phyloP scores from a whole-genome alignment of 2,888 invertebrate genomes.

The Ophion slaviceki region DNA sequence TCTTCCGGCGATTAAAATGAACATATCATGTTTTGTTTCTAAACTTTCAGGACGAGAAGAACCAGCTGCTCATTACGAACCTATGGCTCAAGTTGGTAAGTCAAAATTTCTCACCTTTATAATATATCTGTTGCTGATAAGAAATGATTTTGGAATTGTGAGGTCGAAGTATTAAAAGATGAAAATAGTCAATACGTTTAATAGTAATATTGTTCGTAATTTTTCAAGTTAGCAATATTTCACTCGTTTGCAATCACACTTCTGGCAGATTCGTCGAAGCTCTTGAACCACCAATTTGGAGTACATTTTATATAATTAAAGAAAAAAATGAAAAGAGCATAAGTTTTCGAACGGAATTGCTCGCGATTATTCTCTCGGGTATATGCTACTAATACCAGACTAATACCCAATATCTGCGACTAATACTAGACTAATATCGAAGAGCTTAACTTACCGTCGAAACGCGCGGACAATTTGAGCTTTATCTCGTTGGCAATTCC shows the following conservation, averaged over 20 bases:
- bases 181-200: no score
- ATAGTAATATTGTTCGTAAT: not conserved
- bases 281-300: no score
- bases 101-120: constrained; percentile 72
- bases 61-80: constrained; percentile 98
- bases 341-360: no score
- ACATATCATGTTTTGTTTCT: constrained; percentile 59
- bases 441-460: constrained; percentile 64
- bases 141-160: constrained; percentile 1
- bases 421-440: constrained; percentile 57
- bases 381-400: no score
- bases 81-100: constrained; percentile 98
- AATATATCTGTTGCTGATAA: not conserved
- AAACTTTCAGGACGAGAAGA: constrained; percentile 95
- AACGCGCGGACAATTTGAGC: constrained; percentile 57
- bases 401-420: constrained; percentile 6
- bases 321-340: no score
- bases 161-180: not conserved
- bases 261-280: no score
- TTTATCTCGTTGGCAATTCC: constrained; percentile 23
- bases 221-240: not conserved
- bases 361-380: no score
- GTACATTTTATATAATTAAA: no score
- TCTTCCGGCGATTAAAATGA: constrained; percentile 21
- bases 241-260: not conserved